These are phyloP conservation scores for Chironomus striatipennis DNA, from an alignment of 1,140 invertebrate species.

Conservation along the genomic window DNA sequence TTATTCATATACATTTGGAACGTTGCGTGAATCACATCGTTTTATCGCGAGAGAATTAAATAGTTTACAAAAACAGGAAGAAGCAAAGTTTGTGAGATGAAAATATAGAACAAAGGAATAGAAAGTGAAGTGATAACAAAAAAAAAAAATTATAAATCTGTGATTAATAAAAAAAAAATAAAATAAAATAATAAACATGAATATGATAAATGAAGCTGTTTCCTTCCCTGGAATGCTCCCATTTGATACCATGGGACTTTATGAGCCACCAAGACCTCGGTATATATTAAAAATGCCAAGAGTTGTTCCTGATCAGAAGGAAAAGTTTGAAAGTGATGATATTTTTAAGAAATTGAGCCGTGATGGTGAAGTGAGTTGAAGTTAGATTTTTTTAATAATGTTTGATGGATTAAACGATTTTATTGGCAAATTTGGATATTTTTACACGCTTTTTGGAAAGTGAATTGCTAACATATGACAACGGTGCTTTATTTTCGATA, in stretches of 20 bases:
- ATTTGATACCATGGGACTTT: slow-evolving; percentile 76
- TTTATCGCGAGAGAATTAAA: not conserved
- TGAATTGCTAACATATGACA: too few species aligned
- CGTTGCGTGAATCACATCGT: slow-evolving; percentile 6
- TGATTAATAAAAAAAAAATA: not conserved
- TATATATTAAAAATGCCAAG: slow-evolving; percentile 92
- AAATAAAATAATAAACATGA: not conserved
- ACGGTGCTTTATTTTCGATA: too few species aligned
- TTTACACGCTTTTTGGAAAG: too few species aligned
- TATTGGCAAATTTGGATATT: too few species aligned
- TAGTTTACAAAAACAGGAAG: not conserved
- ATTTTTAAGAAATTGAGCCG: slow-evolving; percentile 84
- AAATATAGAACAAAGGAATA: not conserved
- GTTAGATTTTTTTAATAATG: too few species aligned
- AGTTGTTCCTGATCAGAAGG: slow-evolving; percentile 91
- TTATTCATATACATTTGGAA: not conserved
- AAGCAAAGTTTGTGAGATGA: not conserved
- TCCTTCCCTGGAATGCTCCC: slow-evolving; percentile 64
- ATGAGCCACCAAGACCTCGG: slow-evolving; percentile 75
- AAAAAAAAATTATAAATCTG: not conserved
- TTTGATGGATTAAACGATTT: too few species aligned
- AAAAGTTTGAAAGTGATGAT: slow-evolving; percentile 93
- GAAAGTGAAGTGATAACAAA: not conserved
- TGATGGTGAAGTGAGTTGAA: slow-evolving; percentile 72
- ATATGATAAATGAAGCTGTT: slow-evolving; percentile 57